Evolutionary conservation across 2,797 vertebrate genomes (phyloP).

Genomic region (Ceryle rudis): DNA sequence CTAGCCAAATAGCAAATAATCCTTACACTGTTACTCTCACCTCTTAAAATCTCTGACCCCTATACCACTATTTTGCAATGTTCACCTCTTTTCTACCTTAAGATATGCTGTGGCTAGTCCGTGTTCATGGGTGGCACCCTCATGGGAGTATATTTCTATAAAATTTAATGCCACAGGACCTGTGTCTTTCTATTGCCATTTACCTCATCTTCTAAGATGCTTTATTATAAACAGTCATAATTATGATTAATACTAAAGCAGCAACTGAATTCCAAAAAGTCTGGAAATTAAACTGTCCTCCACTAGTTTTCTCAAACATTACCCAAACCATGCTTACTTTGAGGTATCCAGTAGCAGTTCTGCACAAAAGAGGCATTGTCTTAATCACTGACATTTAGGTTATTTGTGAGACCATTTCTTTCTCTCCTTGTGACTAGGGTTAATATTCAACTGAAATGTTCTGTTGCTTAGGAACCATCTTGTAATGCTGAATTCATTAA

Average conservation of each 20-base stretch:
- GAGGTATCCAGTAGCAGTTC: neutral
- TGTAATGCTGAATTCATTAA: conserved; percentile 76
- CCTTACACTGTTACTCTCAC: neutral
- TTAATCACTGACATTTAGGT: conserved; percentile 29
- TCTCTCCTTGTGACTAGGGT: conserved; percentile 53
- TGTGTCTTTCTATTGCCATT: neutral
- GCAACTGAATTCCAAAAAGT: neutral
- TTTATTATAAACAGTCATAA: neutral
- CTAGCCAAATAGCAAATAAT: neutral
- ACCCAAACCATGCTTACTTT: neutral
- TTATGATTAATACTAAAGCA: neutral
- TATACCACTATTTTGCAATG: neutral
- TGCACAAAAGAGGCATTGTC: neutral
- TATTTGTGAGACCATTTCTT: conserved; percentile 23
- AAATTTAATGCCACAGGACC: neutral
- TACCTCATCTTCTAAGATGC: neutral
- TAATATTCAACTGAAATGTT: conserved; percentile 69
- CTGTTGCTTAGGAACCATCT: conserved; percentile 79
- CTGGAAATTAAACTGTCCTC: neutral
- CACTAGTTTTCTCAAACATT: neutral
- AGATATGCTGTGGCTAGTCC: neutral
- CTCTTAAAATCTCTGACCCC: neutral
- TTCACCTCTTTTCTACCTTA: neutral
- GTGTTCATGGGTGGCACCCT: neutral
- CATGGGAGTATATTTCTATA: neutral